Percentiles rank a stretch among this genome's conserved stretches.
Conservation (phyloP, 1,140 invertebrate species). For the Drosophila burlai region DNA sequence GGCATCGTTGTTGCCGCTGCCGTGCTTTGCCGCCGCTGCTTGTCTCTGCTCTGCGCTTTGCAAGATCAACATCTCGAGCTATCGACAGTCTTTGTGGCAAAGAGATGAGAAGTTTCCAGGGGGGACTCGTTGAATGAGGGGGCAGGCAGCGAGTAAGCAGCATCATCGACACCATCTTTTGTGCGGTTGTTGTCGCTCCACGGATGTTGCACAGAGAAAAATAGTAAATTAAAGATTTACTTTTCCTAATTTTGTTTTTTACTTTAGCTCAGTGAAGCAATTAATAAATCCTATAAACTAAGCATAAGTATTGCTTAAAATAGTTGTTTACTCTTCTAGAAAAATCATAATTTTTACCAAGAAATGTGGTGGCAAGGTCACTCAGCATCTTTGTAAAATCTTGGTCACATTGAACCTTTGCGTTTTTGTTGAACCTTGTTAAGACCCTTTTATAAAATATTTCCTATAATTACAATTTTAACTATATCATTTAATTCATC, state of each 20-base stretch:
- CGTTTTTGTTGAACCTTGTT: no score
- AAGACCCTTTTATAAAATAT: no score
- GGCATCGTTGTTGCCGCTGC: constrained; percentile 16
- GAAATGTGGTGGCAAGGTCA: background rate
- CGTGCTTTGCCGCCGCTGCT: constrained; percentile 46
- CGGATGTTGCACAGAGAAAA: constrained; percentile 35
- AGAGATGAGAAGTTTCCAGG: constrained; percentile 22
- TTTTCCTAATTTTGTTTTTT: background rate
- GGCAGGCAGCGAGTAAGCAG: constrained; percentile 40
- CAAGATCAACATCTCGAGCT: constrained; percentile 82
- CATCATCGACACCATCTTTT: constrained; percentile 66
- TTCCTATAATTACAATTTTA: no score
- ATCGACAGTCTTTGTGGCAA: constrained; percentile 68
- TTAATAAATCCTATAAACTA: background rate
- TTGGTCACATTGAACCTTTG: no score
- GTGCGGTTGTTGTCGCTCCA: constrained; percentile 37
- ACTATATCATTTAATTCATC: no score
- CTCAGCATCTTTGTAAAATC: background rate
- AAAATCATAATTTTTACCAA: background rate
- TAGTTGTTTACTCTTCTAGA: no score
- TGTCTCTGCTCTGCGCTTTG: constrained; percentile 67
- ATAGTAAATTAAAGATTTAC: background rate
- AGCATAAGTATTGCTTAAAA: no score
- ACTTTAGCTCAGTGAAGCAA: background rate
- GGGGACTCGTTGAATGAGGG: background rate